Evolutionary conservation across 2,797 vertebrate genomes (phyloP).

Genomic region (Coracias cyanogaster): DNA sequence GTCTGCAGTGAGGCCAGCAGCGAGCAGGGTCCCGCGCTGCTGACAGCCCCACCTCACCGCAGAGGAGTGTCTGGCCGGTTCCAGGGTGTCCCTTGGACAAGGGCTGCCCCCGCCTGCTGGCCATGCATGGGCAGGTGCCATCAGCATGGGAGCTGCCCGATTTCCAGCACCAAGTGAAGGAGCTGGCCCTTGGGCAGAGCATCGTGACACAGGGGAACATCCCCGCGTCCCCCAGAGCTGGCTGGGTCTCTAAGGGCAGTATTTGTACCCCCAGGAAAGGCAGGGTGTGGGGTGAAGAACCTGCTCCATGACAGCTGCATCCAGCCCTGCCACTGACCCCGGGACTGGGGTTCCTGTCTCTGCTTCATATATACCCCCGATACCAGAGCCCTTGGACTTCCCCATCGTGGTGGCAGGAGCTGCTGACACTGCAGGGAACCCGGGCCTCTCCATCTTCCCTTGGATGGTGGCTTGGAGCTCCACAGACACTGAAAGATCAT

Average conservation of each 20-base stretch:
- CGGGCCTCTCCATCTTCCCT: not conserved
- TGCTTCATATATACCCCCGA: accelerated
- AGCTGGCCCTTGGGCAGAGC: not conserved
- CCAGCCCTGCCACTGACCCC: not conserved
- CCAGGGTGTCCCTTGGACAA: not conserved
- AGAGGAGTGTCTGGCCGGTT: accelerated
- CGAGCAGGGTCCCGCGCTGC: not conserved
- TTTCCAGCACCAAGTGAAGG: not conserved
- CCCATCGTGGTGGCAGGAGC: accelerated
- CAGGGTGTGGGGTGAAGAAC: not conserved
- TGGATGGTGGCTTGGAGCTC: not conserved
- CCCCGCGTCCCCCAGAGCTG: accelerated
- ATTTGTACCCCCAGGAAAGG: not conserved
- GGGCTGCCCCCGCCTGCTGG: not conserved
- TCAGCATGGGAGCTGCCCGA: accelerated
- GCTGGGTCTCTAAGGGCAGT: not conserved
- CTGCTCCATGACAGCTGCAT: not conserved
- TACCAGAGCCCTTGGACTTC: not conserved
- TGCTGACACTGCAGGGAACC: not conserved
- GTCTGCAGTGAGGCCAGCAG: not conserved
- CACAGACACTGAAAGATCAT: not conserved
- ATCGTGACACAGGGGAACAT: not conserved
- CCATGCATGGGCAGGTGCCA: not conserved
- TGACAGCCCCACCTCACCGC: accelerated
- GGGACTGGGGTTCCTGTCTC: accelerated